Evolutionary conservation across 2,797 vertebrate genomes (phyloP), one percentile per base, ranked within the genome.

Genomic region (Apogon hyalosoma): DNA sequence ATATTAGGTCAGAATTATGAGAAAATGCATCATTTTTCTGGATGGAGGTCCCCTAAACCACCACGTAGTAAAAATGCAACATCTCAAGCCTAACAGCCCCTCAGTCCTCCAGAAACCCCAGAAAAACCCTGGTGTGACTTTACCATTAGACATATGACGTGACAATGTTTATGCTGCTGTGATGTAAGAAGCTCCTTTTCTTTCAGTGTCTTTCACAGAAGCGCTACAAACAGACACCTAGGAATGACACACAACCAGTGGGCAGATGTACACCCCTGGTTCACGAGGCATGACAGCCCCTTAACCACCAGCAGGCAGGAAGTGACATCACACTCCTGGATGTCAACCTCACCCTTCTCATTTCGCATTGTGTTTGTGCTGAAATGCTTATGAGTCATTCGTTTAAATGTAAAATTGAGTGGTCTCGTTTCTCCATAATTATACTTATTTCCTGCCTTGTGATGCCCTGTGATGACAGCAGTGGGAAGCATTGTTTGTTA

Each of bases 381-480:
- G 16, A 48, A 48, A 0, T 15, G 19, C 58, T 24, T 13, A 3
- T 81, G 62, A 76, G 53, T 79, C 72, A 83, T 43, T 56, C 10
- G n/a, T 56, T 15, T 14, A 56, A 46, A 75, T 42, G 42, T 16
- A 8, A 54, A 63, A 50, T 18, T 36, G 3, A 71, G 67, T 51
- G 5, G n/a, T 57, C 3, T 36, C 3, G 53, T 46, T 71, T 64
- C 53, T 63, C 45, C 65, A 9, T 57, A 42, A 56, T 71, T 12
- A 38, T 11, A 49, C 28, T 57, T n/a, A 53, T 54, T 36, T 50
- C 6, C 21, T 46, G 52, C 4, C 24, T 65, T 75, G 38, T 64
- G 6, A 39, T 47, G 18, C 11, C 8, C 5, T n/a, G 5, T 52
- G 43, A 66, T 5, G 4, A 12, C 16, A 5, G 67, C 10, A 7